A percentile compares a stretch with the other conserved stretches of the same genome.
Evolutionary conservation across 2,888 invertebrate species (phyloP).

Genomic region (Leucozona laternaria): DNA sequence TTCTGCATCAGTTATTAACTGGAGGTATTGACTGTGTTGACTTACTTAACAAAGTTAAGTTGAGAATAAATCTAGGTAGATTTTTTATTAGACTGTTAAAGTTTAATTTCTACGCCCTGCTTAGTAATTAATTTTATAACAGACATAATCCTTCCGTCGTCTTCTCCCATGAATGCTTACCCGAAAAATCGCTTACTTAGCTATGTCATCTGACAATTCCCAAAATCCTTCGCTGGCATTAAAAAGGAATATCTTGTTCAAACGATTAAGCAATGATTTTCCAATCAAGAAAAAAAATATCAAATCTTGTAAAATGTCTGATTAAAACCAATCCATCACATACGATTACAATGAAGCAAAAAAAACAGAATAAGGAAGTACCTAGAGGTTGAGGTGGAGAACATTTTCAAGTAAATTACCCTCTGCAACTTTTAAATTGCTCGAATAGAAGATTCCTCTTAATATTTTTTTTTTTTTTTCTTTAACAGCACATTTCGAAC

Average conservation of each 20-base stretch:
- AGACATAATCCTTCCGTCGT: no score
- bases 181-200: background rate
- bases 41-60: no score
- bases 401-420: conserved; percentile 20
- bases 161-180: no score
- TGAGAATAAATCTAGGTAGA: no score
- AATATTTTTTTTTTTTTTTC: conserved; percentile 49
- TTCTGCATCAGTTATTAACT: no score
- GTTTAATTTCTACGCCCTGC: no score
- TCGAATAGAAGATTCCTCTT: conserved; percentile 42
- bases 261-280: conserved; percentile 22
- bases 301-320: conserved; percentile 1
- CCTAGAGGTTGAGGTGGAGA: background rate
- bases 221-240: background rate
- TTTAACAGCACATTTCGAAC: conserved; percentile 33
- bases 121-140: no score
- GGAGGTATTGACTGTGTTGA: no score
- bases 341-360: conserved; percentile 6
- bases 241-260: conserved; percentile 7
- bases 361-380: background rate
- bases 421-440: conserved; percentile 1
- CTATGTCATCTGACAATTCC: background rate
- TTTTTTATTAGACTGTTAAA: no score
- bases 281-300: background rate
- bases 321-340: conserved; percentile 43